Evolutionary conservation across 2,888 invertebrate species (phyloP).

Genomic region (Dasypolia templi): DNA sequence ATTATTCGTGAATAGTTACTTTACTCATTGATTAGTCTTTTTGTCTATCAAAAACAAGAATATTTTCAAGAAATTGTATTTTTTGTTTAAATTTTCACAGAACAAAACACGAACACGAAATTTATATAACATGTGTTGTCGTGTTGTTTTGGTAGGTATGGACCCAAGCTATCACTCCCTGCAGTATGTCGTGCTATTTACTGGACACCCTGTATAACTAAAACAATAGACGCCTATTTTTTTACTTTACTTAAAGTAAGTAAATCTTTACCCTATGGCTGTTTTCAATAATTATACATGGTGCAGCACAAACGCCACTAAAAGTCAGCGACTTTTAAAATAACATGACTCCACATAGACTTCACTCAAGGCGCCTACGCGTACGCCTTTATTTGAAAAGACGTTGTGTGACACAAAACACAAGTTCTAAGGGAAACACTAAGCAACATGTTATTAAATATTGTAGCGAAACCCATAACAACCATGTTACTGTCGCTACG

Average conservation of each 20-base stretch:
- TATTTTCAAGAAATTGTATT: no score
- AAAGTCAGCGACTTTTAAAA: conserved; percentile 43
- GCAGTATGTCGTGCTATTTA: no score
- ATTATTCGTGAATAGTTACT: no score
- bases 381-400: conserved; percentile 49
- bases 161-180: no score
- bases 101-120: no score
- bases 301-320: conserved; percentile 13
- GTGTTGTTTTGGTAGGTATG: no score
- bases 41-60: no score
- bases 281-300: conserved; percentile 19
- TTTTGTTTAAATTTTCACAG: no score
- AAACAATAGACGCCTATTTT: neutral
- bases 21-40: no score
- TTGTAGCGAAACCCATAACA: conserved; percentile 52
- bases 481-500: conserved; percentile 39
- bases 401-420: conserved; percentile 51
- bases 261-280: neutral
- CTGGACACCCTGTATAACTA: no score
- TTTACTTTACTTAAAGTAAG: neutral
- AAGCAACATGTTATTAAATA: conserved; percentile 50
- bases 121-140: no score
- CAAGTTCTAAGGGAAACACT: conserved; percentile 45
- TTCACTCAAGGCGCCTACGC: conserved; percentile 4
- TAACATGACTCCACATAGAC: conserved; percentile 6